Conservation (phyloP, 2,797 vertebrate genomes). For the Alauda arvensis region DNA sequence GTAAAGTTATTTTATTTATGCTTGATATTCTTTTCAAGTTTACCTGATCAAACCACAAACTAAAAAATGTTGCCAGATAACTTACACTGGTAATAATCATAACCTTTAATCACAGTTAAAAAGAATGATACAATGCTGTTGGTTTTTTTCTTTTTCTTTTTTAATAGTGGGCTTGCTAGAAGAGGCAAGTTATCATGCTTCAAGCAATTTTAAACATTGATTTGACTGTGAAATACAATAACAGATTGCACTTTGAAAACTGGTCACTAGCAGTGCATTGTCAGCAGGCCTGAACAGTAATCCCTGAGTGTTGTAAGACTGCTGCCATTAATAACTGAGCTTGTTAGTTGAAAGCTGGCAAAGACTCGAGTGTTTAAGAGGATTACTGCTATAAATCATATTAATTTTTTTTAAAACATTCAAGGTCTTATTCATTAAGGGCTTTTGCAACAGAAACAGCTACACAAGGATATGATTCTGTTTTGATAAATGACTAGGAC, state of each 20-base stretch:
- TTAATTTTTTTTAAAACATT: slow-evolving; percentile 56
- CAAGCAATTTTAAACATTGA: slow-evolving; percentile 66
- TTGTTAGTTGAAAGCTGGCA: slow-evolving; percentile 76
- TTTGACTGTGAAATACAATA: slow-evolving; percentile 66
- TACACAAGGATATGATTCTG: slow-evolving; percentile 11
- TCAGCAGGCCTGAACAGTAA: slow-evolving; percentile 71
- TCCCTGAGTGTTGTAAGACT: slow-evolving; percentile 59
- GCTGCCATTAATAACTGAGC: slow-evolving; percentile 67
- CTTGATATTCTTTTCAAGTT: slow-evolving; percentile 74
- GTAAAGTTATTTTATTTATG: slow-evolving; percentile 62
- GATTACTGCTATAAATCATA: slow-evolving; percentile 72
- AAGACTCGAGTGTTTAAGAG: slow-evolving; percentile 71
- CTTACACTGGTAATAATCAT: slow-evolving; percentile 70
- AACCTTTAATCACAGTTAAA: slow-evolving; percentile 72
- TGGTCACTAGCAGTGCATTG: slow-evolving; percentile 68
- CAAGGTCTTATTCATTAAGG: slow-evolving; percentile 54
- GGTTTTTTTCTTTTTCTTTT: neutral
- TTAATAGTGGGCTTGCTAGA: slow-evolving; percentile 3
- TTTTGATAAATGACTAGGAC: slow-evolving; percentile 15
- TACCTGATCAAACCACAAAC: slow-evolving; percentile 71
- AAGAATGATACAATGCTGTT: slow-evolving; percentile 48
- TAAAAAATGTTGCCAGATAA: slow-evolving; percentile 67
- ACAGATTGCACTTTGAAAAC: slow-evolving; percentile 68
- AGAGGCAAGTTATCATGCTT: slow-evolving; percentile 48
- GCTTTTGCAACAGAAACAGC: slow-evolving; percentile 50